Conservation (phyloP, 2,888 invertebrate species). For the Drosophila setosimentum region DNA sequence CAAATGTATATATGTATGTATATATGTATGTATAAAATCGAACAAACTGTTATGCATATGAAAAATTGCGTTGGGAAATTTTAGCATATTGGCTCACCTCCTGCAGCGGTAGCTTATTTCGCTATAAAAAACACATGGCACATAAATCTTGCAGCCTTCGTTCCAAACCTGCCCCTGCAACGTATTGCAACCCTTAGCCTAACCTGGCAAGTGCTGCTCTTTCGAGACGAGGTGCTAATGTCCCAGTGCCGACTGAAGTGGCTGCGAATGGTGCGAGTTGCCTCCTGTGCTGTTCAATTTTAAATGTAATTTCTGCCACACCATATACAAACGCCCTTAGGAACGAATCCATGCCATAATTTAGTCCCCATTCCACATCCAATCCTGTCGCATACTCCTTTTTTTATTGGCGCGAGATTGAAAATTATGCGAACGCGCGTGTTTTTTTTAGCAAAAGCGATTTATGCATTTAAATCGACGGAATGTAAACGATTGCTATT, state of each 20-base stretch:
- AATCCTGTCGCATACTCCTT: constrained; percentile 19
- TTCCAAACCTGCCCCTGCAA: neutral
- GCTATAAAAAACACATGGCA: constrained; percentile 64
- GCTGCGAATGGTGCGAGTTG: constrained; percentile 52
- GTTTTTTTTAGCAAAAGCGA: constrained; percentile 66
- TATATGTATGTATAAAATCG: constrained; percentile 32
- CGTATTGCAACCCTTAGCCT: constrained; percentile 27
- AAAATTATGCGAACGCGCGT: constrained; percentile 76
- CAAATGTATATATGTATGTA: neutral
- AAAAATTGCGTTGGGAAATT: constrained; percentile 66
- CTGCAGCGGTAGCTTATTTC: constrained; percentile 40
- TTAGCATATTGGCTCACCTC: constrained; percentile 71
- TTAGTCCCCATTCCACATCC: constrained; percentile 5
- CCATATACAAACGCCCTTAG: neutral
- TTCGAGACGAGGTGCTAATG: constrained; percentile 74
- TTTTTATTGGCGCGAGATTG: constrained; percentile 77
- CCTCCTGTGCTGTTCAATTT: constrained; percentile 70
- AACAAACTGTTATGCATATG: constrained; percentile 56
- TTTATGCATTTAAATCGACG: constrained; percentile 60
- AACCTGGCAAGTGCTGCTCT: constrained; percentile 53
- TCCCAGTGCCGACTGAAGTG: constrained; percentile 64
- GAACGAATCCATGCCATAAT: constrained; percentile 15
- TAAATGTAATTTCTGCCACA: constrained; percentile 71
- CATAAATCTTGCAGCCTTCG: constrained; percentile 66
- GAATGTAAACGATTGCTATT: constrained; percentile 4